These are phyloP conservation scores for Antrozous pallidus DNA, from an alignment of 2,797 vertebrate species.

Conservation along the genomic window DNA sequence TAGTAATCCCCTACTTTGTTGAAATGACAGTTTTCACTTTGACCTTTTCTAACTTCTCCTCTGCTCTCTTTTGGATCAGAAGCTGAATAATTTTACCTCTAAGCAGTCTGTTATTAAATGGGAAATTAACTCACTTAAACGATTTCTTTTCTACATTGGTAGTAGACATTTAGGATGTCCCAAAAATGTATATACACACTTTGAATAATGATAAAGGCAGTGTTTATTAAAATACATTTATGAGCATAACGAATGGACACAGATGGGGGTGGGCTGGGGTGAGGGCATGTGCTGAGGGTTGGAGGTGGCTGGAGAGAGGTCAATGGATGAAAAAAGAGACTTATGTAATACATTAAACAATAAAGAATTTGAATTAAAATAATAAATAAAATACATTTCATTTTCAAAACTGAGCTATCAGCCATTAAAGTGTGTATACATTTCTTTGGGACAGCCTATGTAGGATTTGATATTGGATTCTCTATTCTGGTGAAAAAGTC, in stretches of 20 bases:
- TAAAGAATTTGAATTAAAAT: too few species aligned
- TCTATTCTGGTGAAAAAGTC: background rate
- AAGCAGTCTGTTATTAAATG: background rate
- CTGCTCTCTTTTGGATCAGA: background rate
- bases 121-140: background rate
- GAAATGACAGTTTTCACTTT: background rate
- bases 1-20: background rate
- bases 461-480: background rate
- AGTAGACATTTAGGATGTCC: background rate
- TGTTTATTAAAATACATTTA: background rate
- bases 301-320: too few species aligned
- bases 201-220: background rate
- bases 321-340: too few species aligned
- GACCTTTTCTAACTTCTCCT: background rate
- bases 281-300: too few species aligned
- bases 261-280: too few species aligned
- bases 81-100: background rate
- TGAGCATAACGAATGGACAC: too few species aligned
- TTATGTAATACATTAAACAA: too few species aligned
- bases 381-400: background rate
- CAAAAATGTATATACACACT: background rate
- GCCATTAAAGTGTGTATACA: background rate
- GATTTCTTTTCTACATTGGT: constrained; percentile 9
- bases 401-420: background rate
- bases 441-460: background rate